Evolutionary conservation across 2,113 vertebrate species (phyloP).

Genomic region (Brachyhypopomus occidentalis): DNA sequence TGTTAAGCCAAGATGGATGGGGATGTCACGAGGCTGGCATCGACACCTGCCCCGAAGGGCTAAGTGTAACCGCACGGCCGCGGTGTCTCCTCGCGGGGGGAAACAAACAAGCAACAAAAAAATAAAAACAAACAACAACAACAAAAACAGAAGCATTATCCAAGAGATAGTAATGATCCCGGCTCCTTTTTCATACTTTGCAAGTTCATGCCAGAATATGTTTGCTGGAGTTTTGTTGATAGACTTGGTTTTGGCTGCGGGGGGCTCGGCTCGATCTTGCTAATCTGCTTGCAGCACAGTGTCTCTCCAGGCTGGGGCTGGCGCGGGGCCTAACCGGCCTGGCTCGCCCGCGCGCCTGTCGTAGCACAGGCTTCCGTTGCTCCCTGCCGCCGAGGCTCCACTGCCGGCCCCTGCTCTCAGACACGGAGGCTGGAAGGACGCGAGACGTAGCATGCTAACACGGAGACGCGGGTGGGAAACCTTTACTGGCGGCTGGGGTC

Average conservation of each 20-base stretch:
- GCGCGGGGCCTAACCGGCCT: conserved; percentile 39
- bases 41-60: background rate
- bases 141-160: conserved; percentile 17
- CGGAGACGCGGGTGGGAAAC: background rate
- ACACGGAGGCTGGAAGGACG: conserved; percentile 2
- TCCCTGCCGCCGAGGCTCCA: conserved; percentile 9
- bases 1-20: conserved; percentile 30
- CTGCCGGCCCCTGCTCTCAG: conserved; percentile 18
- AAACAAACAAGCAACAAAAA: conserved; percentile 1
- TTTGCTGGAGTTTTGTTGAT: conserved; percentile 39
- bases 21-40: conserved; percentile 12
- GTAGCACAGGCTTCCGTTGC: conserved; percentile 33
- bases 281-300: conserved; percentile 48
- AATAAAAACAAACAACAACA: background rate
- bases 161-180: conserved; percentile 37
- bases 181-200: conserved; percentile 33
- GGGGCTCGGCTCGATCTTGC: conserved; percentile 41
- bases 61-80: conserved; percentile 26
- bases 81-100: background rate
- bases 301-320: conserved; percentile 37
- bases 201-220: conserved; percentile 28
- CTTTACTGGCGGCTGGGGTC: background rate
- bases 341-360: conserved; percentile 31
- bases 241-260: conserved; percentile 40
- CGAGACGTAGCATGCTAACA: conserved; percentile 29